Conservation (phyloP, 2,888 invertebrate genomes). For the Caenorhabditis zanzibari region DNA sequence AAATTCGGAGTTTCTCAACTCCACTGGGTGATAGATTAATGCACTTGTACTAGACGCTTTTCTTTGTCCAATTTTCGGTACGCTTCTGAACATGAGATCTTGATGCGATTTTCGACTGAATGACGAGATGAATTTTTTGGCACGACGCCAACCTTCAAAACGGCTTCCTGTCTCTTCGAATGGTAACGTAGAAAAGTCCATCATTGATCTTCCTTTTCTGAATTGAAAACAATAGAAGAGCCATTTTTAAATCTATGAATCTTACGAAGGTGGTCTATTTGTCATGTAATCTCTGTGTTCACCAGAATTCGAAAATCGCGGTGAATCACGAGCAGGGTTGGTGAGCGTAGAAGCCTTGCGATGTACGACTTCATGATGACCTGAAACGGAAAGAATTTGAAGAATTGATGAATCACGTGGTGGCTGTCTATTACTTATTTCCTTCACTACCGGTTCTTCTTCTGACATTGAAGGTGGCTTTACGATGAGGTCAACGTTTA, state of each 20-base stretch:
- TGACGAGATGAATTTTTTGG: slow-evolving; percentile 73
- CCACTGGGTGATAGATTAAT: slow-evolving; percentile 45
- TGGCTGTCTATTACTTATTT: not conserved
- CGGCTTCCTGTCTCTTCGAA: slow-evolving; percentile 57
- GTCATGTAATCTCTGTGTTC: slow-evolving; percentile 44
- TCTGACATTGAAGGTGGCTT: slow-evolving; percentile 19
- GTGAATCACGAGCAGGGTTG: slow-evolving; percentile 42
- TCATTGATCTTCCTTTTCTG: slow-evolving; percentile 69
- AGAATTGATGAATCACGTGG: slow-evolving; percentile 21
- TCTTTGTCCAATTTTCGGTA: slow-evolving; percentile 25
- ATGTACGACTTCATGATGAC: slow-evolving; percentile 58
- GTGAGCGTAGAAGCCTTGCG: slow-evolving; percentile 64
- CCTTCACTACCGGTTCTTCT: slow-evolving; percentile 13
- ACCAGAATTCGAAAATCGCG: slow-evolving; percentile 42
- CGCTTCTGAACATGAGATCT: slow-evolving; percentile 59
- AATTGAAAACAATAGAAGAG: not conserved
- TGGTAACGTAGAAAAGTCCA: slow-evolving; percentile 65
- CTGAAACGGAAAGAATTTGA: slow-evolving; percentile 17
- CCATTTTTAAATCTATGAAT: not conserved
- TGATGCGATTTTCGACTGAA: slow-evolving; percentile 71
- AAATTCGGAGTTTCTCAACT: slow-evolving; percentile 9
- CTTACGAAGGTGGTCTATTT: slow-evolving; percentile 37
- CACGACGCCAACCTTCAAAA: slow-evolving; percentile 70
- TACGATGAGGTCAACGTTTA: slow-evolving; percentile 57
- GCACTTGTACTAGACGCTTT: slow-evolving; percentile 72